Evolutionary conservation across 2,113 vertebrate genomes (phyloP).

Genomic region (Chionis minor): DNA sequence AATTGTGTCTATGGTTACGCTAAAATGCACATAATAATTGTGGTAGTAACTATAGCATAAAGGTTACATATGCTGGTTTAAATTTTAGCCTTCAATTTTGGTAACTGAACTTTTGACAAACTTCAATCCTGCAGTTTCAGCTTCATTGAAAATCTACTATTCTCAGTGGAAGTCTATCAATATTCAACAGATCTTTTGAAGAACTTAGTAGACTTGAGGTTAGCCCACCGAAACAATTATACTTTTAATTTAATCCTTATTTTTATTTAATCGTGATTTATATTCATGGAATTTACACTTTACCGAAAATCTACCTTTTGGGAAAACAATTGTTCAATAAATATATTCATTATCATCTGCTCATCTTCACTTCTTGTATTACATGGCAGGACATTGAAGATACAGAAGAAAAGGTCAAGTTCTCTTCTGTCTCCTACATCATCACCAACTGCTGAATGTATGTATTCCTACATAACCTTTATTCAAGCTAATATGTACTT

Average conservation of each 20-base stretch:
- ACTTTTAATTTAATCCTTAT: not conserved
- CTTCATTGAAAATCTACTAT: not conserved
- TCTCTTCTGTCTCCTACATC: not conserved
- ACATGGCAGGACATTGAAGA: not conserved
- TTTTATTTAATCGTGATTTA: not conserved
- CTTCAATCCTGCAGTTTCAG: not conserved
- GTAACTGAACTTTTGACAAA: not conserved
- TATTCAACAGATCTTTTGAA: not conserved
- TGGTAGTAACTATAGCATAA: not conserved
- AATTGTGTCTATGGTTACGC: not conserved
- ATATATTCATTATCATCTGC: not conserved
- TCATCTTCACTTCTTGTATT: not conserved
- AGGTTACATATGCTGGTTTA: not conserved
- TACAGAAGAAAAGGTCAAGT: not conserved
- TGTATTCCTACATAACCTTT: not conserved
- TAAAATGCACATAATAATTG: not conserved
- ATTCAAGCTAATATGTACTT: not conserved
- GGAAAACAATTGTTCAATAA: not conserved
- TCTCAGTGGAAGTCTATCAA: not conserved
- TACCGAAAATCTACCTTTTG: not conserved
- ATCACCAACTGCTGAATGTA: not conserved
- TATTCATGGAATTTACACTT: not conserved
- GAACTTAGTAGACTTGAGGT: not conserved
- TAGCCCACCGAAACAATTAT: not conserved
- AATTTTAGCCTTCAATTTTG: not conserved